Conservation (phyloP, 2,888 invertebrate species). For the Drosophila mimetica region DNA sequence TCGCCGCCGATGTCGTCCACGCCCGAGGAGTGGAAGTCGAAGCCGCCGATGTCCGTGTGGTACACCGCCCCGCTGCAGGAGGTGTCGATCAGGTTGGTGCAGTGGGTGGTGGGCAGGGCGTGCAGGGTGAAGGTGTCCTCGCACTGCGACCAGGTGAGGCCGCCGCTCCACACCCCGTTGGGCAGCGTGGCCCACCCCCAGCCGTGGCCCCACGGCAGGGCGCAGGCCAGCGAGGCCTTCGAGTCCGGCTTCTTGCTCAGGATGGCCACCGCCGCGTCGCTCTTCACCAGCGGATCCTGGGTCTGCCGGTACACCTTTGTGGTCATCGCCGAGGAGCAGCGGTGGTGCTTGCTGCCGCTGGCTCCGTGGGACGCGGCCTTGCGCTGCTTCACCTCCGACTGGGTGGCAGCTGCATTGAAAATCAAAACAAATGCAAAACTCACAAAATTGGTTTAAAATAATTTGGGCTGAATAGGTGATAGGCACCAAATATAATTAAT, state of each 20-base stretch:
- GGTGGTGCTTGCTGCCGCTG: conserved; percentile 65
- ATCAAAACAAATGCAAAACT: neutral
- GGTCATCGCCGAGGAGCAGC: conserved; percentile 64
- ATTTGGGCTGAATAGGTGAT: neutral
- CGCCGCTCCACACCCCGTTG: conserved; percentile 88
- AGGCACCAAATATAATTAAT: too few relatives aligned
- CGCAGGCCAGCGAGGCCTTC: conserved; percentile 83
- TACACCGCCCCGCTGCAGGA: conserved; percentile 86
- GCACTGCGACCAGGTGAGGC: conserved; percentile 88
- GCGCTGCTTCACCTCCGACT: conserved; percentile 85
- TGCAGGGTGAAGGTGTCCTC: conserved; percentile 88
- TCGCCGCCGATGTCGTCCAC: conserved; percentile 85
- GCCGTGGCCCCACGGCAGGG: conserved; percentile 88
- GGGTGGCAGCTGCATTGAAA: conserved; percentile 85
- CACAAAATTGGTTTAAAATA: neutral
- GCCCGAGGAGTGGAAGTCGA: conserved; percentile 85
- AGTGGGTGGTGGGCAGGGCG: conserved; percentile 88
- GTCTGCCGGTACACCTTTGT: conserved; percentile 71
- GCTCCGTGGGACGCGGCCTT: conserved; percentile 63
- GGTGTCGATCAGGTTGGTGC: conserved; percentile 87
- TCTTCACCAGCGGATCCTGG: conserved; percentile 83
- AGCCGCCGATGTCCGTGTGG: conserved; percentile 88
- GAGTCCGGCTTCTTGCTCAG: conserved; percentile 84
- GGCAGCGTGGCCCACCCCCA: conserved; percentile 90
- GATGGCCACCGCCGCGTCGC: conserved; percentile 84